phyloP scores from a whole-genome alignment of 2,888 invertebrate genomes.

The Orthonevra nobilis region DNA sequence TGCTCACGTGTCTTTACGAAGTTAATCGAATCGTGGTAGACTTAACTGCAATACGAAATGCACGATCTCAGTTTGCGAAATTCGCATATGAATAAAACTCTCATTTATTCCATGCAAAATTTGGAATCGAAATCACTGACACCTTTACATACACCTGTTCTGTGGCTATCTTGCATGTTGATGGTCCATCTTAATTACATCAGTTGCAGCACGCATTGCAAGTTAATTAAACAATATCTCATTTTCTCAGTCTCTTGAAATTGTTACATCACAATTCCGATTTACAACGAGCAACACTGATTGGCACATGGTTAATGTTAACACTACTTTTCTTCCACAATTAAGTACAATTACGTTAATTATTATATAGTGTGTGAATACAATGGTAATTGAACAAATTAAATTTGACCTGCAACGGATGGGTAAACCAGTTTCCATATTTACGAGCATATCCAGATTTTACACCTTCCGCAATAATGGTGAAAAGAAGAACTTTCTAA shows the following conservation, averaged over 20 bases:
- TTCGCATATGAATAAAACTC: too few relatives aligned
- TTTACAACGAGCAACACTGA: neutral
- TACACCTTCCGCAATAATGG: constrained; percentile 15
- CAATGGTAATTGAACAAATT: constrained; percentile 30
- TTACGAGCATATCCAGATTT: neutral
- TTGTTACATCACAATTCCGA: constrained; percentile 3
- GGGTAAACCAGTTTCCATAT: constrained; percentile 43
- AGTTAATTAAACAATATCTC: constrained; percentile 5
- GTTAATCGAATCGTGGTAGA: too few relatives aligned
- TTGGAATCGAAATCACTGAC: neutral
- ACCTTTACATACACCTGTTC: neutral
- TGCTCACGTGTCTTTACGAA: too few relatives aligned
- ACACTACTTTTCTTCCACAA: constrained; percentile 9
- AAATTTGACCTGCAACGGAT: constrained; percentile 39
- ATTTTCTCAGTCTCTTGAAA: neutral
- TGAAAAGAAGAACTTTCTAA: constrained; percentile 15
- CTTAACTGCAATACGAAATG: too few relatives aligned
- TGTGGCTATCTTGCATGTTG: constrained; percentile 10
- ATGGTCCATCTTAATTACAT: constrained; percentile 18
- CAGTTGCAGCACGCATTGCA: constrained; percentile 22
- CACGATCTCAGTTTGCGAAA: too few relatives aligned
- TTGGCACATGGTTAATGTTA: neutral
- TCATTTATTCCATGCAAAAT: too few relatives aligned
- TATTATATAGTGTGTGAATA: constrained; percentile 16
- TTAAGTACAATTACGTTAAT: constrained; percentile 47